phyloP scores from a whole-genome alignment of 2,113 vertebrate species.

The Xenus cinereus region DNA sequence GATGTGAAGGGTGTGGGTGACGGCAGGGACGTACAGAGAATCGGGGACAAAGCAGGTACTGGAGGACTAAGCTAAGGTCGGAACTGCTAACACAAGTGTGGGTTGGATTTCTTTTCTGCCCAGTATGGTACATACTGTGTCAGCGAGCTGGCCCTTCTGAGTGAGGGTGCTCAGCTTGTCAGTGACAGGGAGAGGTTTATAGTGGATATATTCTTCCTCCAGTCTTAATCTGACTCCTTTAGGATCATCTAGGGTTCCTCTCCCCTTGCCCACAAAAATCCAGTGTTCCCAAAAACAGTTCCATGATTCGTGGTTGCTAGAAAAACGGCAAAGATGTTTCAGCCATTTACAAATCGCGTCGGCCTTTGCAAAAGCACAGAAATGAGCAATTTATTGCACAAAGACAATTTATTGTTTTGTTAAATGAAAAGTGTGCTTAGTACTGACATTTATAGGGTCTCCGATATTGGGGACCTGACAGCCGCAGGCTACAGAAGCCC shows the following conservation, averaged over 20 bases:
- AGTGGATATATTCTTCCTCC: background rate
- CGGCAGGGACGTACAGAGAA: background rate
- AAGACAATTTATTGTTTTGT: conserved; percentile 3
- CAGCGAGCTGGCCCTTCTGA: background rate
- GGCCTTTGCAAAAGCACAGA: background rate
- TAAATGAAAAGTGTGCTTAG: conserved; percentile 1
- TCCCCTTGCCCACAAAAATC: background rate
- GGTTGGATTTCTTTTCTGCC: background rate
- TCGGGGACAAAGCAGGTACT: background rate
- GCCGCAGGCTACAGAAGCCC: background rate
- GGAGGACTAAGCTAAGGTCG: background rate
- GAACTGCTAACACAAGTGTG: background rate
- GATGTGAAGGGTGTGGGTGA: background rate
- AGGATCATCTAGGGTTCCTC: background rate
- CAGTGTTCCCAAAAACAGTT: background rate
- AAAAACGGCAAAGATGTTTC: background rate
- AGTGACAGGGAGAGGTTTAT: background rate
- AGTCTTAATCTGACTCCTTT: background rate
- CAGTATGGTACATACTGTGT: background rate
- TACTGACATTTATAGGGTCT: background rate
- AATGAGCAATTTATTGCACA: background rate
- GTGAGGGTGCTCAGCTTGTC: background rate
- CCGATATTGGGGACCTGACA: background rate
- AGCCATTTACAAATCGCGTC: background rate
- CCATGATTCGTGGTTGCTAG: accelerated